Evolutionary conservation across 2,888 invertebrate species (phyloP).

Genomic region (Tubiluchus corallicola): DNA sequence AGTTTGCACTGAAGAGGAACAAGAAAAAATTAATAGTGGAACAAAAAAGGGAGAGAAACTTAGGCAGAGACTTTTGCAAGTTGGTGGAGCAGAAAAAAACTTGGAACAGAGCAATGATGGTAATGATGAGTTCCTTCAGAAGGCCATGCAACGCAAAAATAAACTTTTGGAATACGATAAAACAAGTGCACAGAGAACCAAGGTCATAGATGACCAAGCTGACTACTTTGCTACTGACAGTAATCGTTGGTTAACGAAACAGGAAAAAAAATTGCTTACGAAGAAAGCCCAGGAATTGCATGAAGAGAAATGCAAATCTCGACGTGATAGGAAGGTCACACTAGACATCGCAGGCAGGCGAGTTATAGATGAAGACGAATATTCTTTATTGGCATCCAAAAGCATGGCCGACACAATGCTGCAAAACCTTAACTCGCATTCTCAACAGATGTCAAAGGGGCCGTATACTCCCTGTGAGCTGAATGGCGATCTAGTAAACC

Average conservation of each 20-base stretch:
- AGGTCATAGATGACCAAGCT: slow-evolving; percentile 77
- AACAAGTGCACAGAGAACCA: slow-evolving; percentile 48
- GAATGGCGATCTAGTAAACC: too few species aligned
- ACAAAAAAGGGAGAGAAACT: slow-evolving; percentile 48
- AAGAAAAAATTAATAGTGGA: slow-evolving; percentile 42
- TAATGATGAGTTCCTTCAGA: slow-evolving; percentile 37
- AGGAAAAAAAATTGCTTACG: slow-evolving; percentile 43
- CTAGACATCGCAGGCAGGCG: slow-evolving; percentile 53
- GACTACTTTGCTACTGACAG: slow-evolving; percentile 54
- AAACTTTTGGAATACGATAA: slow-evolving; percentile 63
- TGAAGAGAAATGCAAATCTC: slow-evolving; percentile 46
- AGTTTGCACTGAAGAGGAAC: slow-evolving; percentile 55
- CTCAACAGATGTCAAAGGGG: too few species aligned
- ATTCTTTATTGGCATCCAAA: too few species aligned
- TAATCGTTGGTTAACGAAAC: slow-evolving; percentile 58
- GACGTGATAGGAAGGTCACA: slow-evolving; percentile 45
- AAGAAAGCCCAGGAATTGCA: slow-evolving; percentile 46
- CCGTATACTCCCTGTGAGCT: too few species aligned
- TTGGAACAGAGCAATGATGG: too few species aligned
- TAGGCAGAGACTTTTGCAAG: slow-evolving; percentile 37
- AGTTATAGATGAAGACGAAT: too few species aligned
- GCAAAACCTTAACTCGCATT: too few species aligned
- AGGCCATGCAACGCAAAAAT: slow-evolving; percentile 57
- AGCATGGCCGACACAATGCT: too few species aligned
- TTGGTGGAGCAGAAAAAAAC: slow-evolving; percentile 16